Evolutionary conservation across 2,888 invertebrate genomes (phyloP).

Genomic region (Digitonthophagus gazella): DNA sequence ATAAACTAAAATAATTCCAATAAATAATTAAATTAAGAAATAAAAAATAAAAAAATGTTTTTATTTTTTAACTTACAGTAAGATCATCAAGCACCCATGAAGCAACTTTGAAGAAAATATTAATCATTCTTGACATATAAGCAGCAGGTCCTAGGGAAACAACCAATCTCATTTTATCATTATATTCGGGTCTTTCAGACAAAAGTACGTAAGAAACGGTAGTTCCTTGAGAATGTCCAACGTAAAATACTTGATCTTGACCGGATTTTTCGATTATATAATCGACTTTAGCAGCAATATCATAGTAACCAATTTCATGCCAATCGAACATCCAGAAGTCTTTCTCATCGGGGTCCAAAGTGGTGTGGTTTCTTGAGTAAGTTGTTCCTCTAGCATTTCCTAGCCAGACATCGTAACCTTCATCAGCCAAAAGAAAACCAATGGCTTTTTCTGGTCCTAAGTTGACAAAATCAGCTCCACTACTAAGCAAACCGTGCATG

Average conservation of each 20-base stretch:
- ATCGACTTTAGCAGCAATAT: constrained; percentile 75
- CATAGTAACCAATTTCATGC: constrained; percentile 74
- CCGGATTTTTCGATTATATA: constrained; percentile 59
- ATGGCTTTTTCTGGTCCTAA: constrained; percentile 60
- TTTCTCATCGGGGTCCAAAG: constrained; percentile 41
- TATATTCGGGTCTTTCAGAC: constrained; percentile 59
- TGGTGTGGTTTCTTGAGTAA: constrained; percentile 54
- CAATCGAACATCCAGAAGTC: constrained; percentile 51
- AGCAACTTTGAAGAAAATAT: constrained; percentile 50
- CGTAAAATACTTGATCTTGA: constrained; percentile 60
- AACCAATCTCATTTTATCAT: constrained; percentile 58
- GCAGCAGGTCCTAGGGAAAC: constrained; percentile 63
- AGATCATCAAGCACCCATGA: constrained; percentile 1
- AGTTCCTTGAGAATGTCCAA: constrained; percentile 70
- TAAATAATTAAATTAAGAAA: background rate
- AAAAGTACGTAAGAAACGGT: constrained; percentile 62
- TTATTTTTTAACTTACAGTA: background rate
- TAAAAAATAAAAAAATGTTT: background rate
- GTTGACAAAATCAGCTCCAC: constrained; percentile 72
- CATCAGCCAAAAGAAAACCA: constrained; percentile 49
- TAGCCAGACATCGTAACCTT: constrained; percentile 58
- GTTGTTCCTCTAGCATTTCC: constrained; percentile 61
- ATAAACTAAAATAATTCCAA: background rate
- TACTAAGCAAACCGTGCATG: constrained; percentile 73
- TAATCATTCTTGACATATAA: constrained; percentile 53